Evolutionary conservation across 2,797 vertebrate genomes (phyloP).

Genomic region (Chaetodon trifasciatus): DNA sequence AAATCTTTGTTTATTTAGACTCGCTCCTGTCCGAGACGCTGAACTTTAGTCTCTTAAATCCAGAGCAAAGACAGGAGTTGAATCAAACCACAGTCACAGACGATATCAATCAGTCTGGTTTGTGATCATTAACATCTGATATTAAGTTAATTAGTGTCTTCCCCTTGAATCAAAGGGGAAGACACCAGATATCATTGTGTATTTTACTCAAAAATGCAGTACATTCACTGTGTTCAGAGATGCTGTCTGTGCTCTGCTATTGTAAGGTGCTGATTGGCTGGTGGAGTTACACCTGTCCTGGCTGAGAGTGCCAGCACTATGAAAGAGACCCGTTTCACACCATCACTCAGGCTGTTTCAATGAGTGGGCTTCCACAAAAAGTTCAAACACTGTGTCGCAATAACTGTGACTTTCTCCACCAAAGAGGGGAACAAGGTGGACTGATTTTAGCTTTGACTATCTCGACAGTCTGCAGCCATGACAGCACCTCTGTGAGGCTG

Average conservation of each 20-base stretch:
- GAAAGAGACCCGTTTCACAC: slow-evolving; percentile 8
- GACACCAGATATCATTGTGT: not conserved
- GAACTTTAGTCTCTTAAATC: slow-evolving; percentile 16
- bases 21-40: not conserved
- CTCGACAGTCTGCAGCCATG: too few species aligned
- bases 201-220: not conserved
- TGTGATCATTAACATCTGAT: not conserved
- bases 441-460: not conserved
- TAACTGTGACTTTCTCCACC: not conserved
- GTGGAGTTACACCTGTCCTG: slow-evolving; percentile 12
- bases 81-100: not conserved
- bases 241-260: not conserved
- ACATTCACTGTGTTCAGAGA: not conserved
- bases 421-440: not conserved
- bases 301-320: not conserved
- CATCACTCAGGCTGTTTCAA: not conserved
- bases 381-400: not conserved
- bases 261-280: slow-evolving; percentile 12
- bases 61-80: not conserved
- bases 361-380: slow-evolving; percentile 4
- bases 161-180: not conserved
- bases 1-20: not conserved
- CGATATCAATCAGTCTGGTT: not conserved
- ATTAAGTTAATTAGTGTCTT: not conserved
- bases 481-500: too few species aligned